Percentiles rank a stretch among this genome's conserved stretches.
Conservation (phyloP, 2,888 invertebrate genomes). For the Philopedon plagiatum region DNA sequence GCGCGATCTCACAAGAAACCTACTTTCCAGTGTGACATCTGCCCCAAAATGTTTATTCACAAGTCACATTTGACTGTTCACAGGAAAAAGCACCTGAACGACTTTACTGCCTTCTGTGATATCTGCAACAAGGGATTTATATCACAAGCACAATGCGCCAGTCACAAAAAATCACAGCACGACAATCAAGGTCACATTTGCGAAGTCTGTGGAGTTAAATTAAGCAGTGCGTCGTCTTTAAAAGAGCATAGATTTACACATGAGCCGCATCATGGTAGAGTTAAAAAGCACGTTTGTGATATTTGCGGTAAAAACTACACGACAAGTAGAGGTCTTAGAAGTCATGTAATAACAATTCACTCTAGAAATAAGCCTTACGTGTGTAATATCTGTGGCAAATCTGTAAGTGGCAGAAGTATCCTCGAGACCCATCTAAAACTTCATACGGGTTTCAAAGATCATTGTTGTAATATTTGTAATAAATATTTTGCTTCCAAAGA, state of each 20-base stretch:
- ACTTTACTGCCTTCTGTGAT: conserved; percentile 62
- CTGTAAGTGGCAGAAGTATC: conserved; percentile 62
- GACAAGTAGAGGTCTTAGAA: conserved; percentile 61
- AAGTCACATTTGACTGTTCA: conserved; percentile 75
- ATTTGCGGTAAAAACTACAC: conserved; percentile 69
- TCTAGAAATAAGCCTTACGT: conserved; percentile 57
- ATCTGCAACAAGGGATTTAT: conserved; percentile 63
- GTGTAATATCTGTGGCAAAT: conserved; percentile 65
- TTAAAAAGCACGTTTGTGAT: conserved; percentile 65
- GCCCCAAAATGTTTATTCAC: conserved; percentile 74
- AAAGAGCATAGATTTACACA: conserved; percentile 62
- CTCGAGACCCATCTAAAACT: conserved; percentile 65
- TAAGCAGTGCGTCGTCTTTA: conserved; percentile 58
- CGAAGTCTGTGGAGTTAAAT: conserved; percentile 58
- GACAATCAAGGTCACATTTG: conserved; percentile 59
- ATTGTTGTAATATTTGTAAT: conserved; percentile 59
- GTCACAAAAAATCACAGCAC: conserved; percentile 61
- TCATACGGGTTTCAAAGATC: conserved; percentile 65
- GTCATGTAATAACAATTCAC: conserved; percentile 59
- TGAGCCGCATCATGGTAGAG: conserved; percentile 57
- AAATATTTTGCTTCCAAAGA: conserved; percentile 66
- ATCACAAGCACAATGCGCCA: conserved; percentile 58
- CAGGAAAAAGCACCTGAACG: conserved; percentile 72
- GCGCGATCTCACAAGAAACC: conserved; percentile 73
- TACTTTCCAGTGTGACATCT: conserved; percentile 73